Conservation (phyloP, 2,797 vertebrate genomes). For the Ctenopoma multispine region DNA sequence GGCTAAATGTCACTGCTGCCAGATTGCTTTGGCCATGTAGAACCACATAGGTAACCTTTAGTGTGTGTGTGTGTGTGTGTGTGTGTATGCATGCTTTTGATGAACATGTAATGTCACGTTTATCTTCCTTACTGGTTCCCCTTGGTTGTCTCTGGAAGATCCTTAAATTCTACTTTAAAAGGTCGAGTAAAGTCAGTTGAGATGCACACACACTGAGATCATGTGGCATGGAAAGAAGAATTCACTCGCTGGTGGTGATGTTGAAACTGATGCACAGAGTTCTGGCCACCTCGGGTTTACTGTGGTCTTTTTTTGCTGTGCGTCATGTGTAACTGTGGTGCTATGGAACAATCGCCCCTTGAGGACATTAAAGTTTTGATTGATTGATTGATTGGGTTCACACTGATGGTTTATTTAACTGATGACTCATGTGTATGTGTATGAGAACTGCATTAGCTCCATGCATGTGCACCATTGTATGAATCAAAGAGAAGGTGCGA, state of each 20-base stretch:
- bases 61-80: slow-evolving; percentile 14
- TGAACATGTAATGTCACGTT: slow-evolving; percentile 52
- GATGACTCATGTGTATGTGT: background rate
- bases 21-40: slow-evolving; percentile 59
- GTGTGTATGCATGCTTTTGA: slow-evolving; percentile 16
- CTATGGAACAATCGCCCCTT: no score
- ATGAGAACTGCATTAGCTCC: background rate
- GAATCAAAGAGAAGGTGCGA: slow-evolving; percentile 27
- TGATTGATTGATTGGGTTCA: background rate
- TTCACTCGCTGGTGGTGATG: background rate
- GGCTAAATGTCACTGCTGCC: slow-evolving; percentile 73
- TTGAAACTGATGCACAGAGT: background rate
- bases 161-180: slow-evolving; percentile 58
- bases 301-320: no score
- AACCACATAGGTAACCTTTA: slow-evolving; percentile 33
- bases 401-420: background rate
- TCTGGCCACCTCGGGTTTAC: background rate
- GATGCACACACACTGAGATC: slow-evolving; percentile 9
- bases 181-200: slow-evolving; percentile 59
- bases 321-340: no score
- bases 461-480: slow-evolving; percentile 1
- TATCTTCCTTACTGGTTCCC: slow-evolving; percentile 38
- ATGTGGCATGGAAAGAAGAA: slow-evolving; percentile 7
- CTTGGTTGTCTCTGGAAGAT: slow-evolving; percentile 23
- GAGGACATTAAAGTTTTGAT: background rate